A percentile compares a stretch with the other conserved stretches of the same genome.
Evolutionary conservation across 2,888 invertebrate species (phyloP).

Genomic region (Vandiemenella viatica): DNA sequence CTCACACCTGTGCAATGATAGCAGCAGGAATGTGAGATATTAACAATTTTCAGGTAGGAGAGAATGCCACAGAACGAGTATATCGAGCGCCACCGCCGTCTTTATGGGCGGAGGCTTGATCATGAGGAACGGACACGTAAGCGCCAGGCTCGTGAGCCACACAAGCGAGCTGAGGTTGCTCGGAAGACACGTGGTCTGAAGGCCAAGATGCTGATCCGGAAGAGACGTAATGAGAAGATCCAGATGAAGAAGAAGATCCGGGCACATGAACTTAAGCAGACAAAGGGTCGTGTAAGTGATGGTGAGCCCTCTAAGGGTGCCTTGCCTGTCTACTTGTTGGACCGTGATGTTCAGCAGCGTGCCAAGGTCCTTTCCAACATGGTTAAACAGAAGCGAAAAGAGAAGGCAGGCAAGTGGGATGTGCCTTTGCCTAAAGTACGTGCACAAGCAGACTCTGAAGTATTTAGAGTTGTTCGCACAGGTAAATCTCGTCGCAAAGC

Average conservation of each 20-base stretch:
- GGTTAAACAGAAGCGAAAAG: constrained; percentile 98
- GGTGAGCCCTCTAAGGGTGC: constrained; percentile 81
- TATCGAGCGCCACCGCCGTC: constrained; percentile 92
- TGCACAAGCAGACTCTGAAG: constrained; percentile 92
- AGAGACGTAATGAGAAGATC: constrained; percentile 93
- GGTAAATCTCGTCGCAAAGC: constrained; percentile 90
- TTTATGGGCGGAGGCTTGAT: constrained; percentile 90
- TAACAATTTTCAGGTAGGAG: constrained; percentile 24
- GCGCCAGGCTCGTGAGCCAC: constrained; percentile 85
- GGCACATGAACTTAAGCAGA: constrained; percentile 89
- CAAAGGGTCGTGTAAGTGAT: constrained; percentile 63
- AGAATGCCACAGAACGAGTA: constrained; percentile 99
- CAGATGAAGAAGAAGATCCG: constrained; percentile 98
- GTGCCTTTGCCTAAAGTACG: constrained; percentile 97
- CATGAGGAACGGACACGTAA: constrained; percentile 95
- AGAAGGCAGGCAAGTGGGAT: constrained; percentile 99
- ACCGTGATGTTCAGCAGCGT: constrained; percentile 84
- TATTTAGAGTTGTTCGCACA: constrained; percentile 79
- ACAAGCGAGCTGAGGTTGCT: constrained; percentile 80
- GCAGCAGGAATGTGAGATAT: too few species aligned
- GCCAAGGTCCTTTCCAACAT: constrained; percentile 96
- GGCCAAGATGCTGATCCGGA: constrained; percentile 93
- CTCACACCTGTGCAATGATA: too few species aligned
- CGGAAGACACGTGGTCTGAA: constrained; percentile 86
- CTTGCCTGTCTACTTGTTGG: constrained; percentile 88